Conservation (phyloP, 2,888 invertebrate species). For the Hydrotaea cyrtoneurina region DNA sequence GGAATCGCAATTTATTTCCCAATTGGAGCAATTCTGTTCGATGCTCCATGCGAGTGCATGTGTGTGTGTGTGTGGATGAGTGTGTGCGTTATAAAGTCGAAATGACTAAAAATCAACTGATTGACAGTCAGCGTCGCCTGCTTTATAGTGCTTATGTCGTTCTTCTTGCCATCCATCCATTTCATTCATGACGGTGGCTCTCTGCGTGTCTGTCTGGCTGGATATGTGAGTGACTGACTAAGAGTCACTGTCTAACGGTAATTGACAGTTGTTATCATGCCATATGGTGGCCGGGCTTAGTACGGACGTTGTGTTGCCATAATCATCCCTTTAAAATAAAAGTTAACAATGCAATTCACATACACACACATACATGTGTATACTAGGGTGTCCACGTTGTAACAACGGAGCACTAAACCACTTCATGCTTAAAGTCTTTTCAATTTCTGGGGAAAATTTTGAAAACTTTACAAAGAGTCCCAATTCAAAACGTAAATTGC, state of each 20-base stretch:
- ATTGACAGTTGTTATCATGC: constrained; percentile 45
- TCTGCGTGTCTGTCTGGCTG: constrained; percentile 38
- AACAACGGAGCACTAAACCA: too few relatives aligned
- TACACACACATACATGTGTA: neutral
- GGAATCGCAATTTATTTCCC: constrained; percentile 8
- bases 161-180: neutral
- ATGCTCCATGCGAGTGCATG: neutral
- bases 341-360: neutral
- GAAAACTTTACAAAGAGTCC: too few relatives aligned
- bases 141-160: neutral
- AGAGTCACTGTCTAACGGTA: constrained; percentile 43
- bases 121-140: constrained; percentile 13
- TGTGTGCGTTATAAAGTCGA: neutral
- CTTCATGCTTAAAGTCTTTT: too few relatives aligned
- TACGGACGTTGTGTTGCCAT: neutral
- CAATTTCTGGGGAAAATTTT: too few relatives aligned
- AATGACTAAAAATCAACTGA: constrained; percentile 33
- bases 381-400: neutral
- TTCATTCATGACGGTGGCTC: neutral
- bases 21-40: neutral
- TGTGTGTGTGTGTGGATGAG: too few relatives aligned
- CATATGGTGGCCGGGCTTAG: constrained; percentile 9
- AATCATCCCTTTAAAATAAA: constrained; percentile 21
- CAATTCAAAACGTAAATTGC: too few relatives aligned
- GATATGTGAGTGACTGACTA: constrained; percentile 17